phyloP scores from a whole-genome alignment of 2,888 invertebrate species.

The Tetranychus truncatus region DNA sequence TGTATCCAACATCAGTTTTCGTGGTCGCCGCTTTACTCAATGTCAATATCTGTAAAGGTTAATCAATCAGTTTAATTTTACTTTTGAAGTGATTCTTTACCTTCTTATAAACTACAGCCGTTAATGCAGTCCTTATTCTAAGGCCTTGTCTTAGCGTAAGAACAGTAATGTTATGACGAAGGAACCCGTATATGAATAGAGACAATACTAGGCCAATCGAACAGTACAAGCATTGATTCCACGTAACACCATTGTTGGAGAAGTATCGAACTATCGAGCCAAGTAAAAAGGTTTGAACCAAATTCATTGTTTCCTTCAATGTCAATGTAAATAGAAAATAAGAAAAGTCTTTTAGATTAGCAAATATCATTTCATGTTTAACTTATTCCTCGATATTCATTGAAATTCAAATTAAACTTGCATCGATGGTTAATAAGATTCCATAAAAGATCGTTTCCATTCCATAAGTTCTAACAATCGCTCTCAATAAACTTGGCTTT shows the following conservation, averaged over 20 bases:
- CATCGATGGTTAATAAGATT: background rate
- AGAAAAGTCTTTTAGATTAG: background rate
- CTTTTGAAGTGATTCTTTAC: background rate
- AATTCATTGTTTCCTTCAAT: background rate
- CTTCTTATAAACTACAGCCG: background rate
- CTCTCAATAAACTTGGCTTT: background rate
- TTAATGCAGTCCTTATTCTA: background rate
- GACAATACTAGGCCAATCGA: background rate
- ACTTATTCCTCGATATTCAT: background rate
- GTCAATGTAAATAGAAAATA: background rate
- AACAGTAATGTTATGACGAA: background rate
- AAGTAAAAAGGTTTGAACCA: constrained; percentile 1
- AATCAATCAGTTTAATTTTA: background rate
- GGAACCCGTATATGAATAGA: background rate
- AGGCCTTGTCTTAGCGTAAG: background rate
- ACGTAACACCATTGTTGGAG: background rate
- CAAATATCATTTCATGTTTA: background rate
- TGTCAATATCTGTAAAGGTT: background rate
- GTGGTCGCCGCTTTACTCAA: background rate
- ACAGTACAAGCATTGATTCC: background rate
- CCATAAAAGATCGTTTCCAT: background rate
- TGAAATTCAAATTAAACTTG: background rate
- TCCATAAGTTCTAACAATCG: background rate
- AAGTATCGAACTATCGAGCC: background rate
- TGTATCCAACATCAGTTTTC: background rate